A percentile compares a stretch with the other conserved stretches of the same genome.
These are phyloP conservation scores for Regulus satrapa DNA, from an alignment of 2,113 vertebrate species.

Conservation along the genomic window DNA sequence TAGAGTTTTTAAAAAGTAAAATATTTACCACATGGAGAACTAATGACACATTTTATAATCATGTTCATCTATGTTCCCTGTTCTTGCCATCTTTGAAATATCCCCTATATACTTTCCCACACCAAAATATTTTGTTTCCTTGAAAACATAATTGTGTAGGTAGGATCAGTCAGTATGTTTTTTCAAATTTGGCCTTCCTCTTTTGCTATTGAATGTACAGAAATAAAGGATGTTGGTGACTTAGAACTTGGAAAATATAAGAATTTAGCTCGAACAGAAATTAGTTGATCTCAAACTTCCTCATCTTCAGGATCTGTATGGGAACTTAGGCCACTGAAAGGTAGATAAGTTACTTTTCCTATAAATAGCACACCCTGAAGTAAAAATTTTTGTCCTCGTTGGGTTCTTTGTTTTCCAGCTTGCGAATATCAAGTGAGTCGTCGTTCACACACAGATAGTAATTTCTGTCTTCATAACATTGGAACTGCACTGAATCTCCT, in stretches of 20 bases:
- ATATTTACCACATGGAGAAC: not conserved
- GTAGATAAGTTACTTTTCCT: not conserved
- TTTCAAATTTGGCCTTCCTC: not conserved
- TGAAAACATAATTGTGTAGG: not conserved
- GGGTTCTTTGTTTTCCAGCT: not conserved
- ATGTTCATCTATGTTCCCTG: not conserved
- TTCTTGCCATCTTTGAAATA: not conserved
- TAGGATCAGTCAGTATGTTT: not conserved
- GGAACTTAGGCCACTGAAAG: not conserved
- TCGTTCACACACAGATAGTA: constrained; percentile 50
- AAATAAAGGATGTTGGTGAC: not conserved
- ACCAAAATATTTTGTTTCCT: not conserved
- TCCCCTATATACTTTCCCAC: not conserved
- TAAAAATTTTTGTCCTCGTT: constrained; percentile 21
- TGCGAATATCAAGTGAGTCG: constrained; percentile 39
- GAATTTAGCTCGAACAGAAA: not conserved
- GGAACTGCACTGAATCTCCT: constrained; percentile 59
- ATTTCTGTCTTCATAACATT: constrained; percentile 2
- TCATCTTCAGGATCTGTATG: not conserved
- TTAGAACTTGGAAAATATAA: not conserved
- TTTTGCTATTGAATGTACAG: not conserved
- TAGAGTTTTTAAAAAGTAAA: not conserved
- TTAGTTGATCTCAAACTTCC: not conserved
- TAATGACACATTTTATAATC: not conserved
- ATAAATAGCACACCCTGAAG: constrained; percentile 41